Percentiles rank a stretch among this genome's conserved stretches.
Conservation (phyloP, 1,140 invertebrate genomes). For the Camponotus floridanus region DNA sequence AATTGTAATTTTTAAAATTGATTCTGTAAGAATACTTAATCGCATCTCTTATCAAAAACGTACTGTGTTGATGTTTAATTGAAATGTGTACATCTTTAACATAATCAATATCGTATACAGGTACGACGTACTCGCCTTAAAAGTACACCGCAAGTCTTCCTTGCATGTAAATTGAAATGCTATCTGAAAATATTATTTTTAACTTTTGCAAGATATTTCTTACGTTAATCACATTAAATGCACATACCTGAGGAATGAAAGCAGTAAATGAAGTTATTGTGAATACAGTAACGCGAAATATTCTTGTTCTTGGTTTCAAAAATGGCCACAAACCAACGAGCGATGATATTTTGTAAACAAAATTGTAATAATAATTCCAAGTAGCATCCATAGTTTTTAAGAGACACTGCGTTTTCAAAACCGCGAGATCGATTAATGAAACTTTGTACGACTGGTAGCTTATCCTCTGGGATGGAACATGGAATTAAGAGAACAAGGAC, state of each 20-base stretch:
- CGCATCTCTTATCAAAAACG: no score
- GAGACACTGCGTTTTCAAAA: background rate
- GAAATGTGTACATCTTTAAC: constrained; percentile 16
- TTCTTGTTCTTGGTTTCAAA: constrained; percentile 2
- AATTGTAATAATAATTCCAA: constrained; percentile 20
- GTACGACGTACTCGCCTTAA: constrained; percentile 1
- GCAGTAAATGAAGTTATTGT: background rate
- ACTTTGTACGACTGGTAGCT: background rate
- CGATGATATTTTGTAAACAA: constrained; percentile 8
- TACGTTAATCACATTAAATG: no score
- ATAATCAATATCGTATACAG: background rate
- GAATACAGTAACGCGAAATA: background rate
- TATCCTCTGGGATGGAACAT: background rate
- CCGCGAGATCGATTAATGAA: background rate
- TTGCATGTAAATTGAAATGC: constrained; percentile 15
- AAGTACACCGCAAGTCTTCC: background rate
- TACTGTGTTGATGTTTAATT: constrained; percentile 12
- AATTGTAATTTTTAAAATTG: background rate
- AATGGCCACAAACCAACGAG: constrained; percentile 44
- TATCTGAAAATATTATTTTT: constrained; percentile 32
- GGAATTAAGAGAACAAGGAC: no score
- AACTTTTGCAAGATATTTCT: background rate
- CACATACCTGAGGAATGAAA: constrained; percentile 14
- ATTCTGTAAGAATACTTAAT: background rate
- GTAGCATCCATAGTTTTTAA: background rate